A percentile compares a stretch with the other conserved stretches of the same genome.
phyloP scores from a whole-genome alignment of 2,888 invertebrate species.

The Nephrocerus scutellatus region DNA sequence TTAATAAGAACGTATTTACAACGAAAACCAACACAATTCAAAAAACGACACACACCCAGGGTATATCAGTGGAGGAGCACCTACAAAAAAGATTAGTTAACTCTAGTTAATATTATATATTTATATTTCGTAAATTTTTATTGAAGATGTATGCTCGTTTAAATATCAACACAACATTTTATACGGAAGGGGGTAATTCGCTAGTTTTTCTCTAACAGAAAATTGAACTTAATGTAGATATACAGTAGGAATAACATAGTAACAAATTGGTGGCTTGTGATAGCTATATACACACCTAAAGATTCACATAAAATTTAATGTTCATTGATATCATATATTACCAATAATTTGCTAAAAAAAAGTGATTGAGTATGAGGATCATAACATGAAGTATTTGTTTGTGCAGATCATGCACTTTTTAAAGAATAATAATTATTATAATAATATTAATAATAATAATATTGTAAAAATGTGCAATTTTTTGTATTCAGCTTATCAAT shows the following conservation, averaged over 20 bases:
- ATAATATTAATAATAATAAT: too few species aligned
- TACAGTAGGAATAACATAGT: too few species aligned
- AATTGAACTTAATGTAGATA: too few species aligned
- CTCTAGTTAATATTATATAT: not conserved
- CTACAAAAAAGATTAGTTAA: not conserved
- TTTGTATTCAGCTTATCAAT: too few species aligned
- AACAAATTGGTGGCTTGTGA: too few species aligned
- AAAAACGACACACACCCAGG: conserved; percentile 21
- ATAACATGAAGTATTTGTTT: not conserved
- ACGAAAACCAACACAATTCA: conserved; percentile 1
- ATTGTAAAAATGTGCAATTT: too few species aligned
- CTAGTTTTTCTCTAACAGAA: too few species aligned
- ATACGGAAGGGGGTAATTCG: too few species aligned
- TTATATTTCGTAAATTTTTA: not conserved
- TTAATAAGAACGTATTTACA: conserved; percentile 15
- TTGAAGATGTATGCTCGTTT: too few species aligned
- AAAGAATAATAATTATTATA: not conserved
- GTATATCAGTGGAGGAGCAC: conserved; percentile 21
- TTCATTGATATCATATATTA: not conserved
- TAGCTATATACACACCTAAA: too few species aligned
- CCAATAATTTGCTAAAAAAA: conserved; percentile 1
- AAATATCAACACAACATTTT: too few species aligned
- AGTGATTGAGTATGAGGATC: conserved; percentile 1
- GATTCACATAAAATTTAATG: not conserved
- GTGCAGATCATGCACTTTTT: conserved; percentile 11